Percentiles rank a stretch among this genome's conserved stretches.
Evolutionary conservation across 2,113 vertebrate species (phyloP).

Genomic region (Heterocephalus glaber): DNA sequence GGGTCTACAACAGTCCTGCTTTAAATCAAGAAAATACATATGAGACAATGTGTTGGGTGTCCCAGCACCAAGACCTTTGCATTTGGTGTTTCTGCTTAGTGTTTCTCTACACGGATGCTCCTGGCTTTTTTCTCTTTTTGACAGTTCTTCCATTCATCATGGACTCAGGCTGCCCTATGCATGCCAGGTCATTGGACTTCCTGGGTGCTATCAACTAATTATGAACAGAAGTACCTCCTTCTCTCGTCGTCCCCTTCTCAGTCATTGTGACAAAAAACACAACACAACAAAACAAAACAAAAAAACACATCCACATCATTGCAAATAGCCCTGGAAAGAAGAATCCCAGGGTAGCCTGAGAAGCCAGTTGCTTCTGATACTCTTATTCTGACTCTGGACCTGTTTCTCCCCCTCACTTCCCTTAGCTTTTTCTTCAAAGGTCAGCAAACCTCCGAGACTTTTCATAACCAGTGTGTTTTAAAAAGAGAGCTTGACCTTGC

Average conservation of each 20-base stretch:
- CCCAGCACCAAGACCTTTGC: background rate
- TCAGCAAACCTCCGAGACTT: background rate
- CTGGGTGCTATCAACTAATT: background rate
- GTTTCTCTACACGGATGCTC: background rate
- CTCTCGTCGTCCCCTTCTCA: rapidly evolving
- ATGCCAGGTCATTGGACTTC: background rate
- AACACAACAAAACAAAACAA: too few relatives aligned
- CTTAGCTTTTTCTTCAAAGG: background rate
- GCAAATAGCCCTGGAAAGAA: background rate
- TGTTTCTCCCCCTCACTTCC: rapidly evolving
- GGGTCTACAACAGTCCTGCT: background rate
- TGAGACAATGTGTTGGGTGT: rapidly evolving
- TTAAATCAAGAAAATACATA: background rate
- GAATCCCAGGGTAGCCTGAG: rapidly evolving
- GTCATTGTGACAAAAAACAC: background rate
- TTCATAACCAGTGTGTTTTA: background rate
- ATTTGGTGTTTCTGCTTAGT: rapidly evolving
- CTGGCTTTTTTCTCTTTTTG: background rate
- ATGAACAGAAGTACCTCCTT: background rate
- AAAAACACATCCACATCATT: background rate
- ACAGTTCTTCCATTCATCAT: background rate
- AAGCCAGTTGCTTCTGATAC: background rate
- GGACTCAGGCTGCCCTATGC: background rate
- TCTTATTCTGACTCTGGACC: background rate
- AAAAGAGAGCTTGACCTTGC: background rate